phyloP scores from a whole-genome alignment of 2,113 vertebrate genomes.

The Myotis davidii region DNA sequence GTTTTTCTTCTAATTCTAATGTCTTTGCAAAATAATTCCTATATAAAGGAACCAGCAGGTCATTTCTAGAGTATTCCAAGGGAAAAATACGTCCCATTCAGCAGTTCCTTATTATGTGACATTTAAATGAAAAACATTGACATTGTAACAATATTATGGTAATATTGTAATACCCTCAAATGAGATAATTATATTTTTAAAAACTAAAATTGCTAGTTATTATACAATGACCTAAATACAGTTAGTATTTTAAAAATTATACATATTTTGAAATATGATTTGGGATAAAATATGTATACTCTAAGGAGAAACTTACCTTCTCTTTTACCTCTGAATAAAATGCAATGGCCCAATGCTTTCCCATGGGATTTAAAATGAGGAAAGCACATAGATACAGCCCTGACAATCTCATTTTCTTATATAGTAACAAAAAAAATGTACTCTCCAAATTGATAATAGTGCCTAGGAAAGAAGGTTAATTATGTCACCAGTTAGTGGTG shows the following conservation, averaged over 20 bases:
- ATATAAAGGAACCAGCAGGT: background rate
- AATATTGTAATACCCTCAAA: background rate
- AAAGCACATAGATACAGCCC: background rate
- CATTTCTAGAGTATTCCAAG: background rate
- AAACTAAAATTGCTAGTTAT: background rate
- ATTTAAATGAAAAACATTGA: background rate
- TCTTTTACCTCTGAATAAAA: background rate
- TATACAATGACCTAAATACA: background rate
- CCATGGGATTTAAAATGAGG: background rate
- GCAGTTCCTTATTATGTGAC: background rate
- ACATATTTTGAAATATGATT: conserved; percentile 6
- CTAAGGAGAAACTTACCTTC: background rate
- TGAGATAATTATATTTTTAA: background rate
- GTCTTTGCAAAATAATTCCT: background rate
- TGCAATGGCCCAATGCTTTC: background rate
- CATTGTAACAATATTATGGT: background rate
- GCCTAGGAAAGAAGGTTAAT: background rate
- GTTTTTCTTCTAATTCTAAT: background rate
- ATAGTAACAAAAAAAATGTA: background rate
- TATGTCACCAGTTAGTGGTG: background rate
- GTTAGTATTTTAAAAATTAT: background rate
- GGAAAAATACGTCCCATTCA: background rate
- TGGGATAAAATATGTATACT: background rate
- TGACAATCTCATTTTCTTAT: background rate
- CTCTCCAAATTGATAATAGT: background rate